Percentiles rank a stretch among this genome's conserved stretches.
phyloP scores from a whole-genome alignment of 1,140 invertebrate genomes.

The Penaeus chinensis region DNA sequence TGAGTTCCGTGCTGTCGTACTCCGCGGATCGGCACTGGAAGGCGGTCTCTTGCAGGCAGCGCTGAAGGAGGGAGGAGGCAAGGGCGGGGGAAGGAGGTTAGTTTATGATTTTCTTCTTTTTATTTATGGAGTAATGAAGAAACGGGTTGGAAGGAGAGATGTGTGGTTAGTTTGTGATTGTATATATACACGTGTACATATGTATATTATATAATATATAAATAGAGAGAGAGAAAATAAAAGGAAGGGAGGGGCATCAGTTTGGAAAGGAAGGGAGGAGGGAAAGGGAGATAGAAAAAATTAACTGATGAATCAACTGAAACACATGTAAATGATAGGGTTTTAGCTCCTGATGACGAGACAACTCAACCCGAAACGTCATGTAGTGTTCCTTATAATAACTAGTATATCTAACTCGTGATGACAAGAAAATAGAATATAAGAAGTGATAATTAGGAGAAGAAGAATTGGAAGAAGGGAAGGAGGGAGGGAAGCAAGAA shows the following conservation, averaged over 20 bases:
- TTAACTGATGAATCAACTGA: too few species aligned
- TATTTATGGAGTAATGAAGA: neutral
- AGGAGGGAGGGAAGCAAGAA: neutral
- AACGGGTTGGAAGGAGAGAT: neutral
- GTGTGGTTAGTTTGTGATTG: neutral
- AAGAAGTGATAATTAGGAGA: neutral
- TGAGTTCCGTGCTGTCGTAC: conserved; percentile 69
- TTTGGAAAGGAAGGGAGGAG: neutral
- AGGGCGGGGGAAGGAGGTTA: neutral
- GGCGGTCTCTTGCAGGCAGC: conserved; percentile 54
- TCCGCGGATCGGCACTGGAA: conserved; percentile 70
- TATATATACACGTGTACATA: too few species aligned
- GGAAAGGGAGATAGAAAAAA: neutral
- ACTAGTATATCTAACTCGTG: too few species aligned
- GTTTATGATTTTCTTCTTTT: too few species aligned
- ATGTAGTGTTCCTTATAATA: too few species aligned
- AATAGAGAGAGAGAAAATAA: too few species aligned
- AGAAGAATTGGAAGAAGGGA: neutral
- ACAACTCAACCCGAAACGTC: too few species aligned
- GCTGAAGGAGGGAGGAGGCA: neutral
- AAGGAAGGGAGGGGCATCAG: too few species aligned
- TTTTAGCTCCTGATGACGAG: too few species aligned
- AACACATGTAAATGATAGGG: too few species aligned
- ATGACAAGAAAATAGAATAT: neutral
- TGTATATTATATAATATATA: too few species aligned